phyloP scores from a whole-genome alignment of 2,888 invertebrate species.

The Drosophila subquinaria region DNA sequence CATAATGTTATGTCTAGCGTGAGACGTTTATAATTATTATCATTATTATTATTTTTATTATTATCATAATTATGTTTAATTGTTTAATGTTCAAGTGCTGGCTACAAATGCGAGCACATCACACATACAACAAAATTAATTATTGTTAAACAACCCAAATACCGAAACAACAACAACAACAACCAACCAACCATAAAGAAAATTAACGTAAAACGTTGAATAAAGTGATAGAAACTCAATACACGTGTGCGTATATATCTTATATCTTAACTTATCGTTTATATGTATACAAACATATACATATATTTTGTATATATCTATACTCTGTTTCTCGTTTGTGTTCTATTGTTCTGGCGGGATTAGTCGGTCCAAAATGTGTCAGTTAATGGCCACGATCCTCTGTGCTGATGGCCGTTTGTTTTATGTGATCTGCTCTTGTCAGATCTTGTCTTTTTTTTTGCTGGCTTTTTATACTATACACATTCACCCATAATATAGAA shows the following conservation, averaged over 20 bases:
- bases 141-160: conserved; percentile 44
- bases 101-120: conserved; percentile 14
- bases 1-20: conserved; percentile 54
- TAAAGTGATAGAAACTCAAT: conserved; percentile 65
- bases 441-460: conserved; percentile 15
- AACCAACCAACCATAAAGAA: conserved; percentile 36
- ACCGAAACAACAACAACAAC: conserved; percentile 28
- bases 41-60: conserved; percentile 26
- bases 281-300: conserved; percentile 5
- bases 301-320: conserved; percentile 1
- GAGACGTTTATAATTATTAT: conserved; percentile 43
- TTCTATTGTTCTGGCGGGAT: conserved; percentile 45
- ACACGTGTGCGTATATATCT: conserved; percentile 18
- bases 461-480: conserved; percentile 1
- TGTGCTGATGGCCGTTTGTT: conserved; percentile 41
- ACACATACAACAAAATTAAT: conserved; percentile 34
- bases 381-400: conserved; percentile 52
- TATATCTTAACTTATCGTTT: conserved; percentile 2
- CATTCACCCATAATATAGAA: neutral
- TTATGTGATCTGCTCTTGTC: conserved; percentile 33
- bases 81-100: conserved; percentile 58
- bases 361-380: conserved; percentile 57
- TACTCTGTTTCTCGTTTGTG: conserved; percentile 1
- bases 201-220: conserved; percentile 67
- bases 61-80: conserved; percentile 54